phyloP scores from a whole-genome alignment of 1,140 invertebrate genomes.

The Penaeus japonicus region DNA sequence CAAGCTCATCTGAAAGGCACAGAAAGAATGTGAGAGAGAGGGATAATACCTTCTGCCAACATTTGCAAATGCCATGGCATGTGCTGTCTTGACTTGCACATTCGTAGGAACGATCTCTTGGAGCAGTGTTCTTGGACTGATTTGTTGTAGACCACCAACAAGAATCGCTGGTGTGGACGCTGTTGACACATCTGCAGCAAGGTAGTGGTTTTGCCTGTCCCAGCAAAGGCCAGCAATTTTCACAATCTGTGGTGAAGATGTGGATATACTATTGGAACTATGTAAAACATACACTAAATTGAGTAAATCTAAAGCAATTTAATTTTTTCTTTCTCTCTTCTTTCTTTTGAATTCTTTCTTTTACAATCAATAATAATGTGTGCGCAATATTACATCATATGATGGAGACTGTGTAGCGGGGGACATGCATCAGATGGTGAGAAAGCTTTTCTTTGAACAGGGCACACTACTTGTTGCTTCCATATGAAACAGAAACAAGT shows the following conservation, averaged over 20 bases:
- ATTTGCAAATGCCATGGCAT: constrained; percentile 62
- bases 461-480: too few species aligned
- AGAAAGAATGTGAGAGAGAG: not conserved
- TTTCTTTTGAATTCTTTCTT: too few species aligned
- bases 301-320: too few species aligned
- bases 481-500: too few species aligned
- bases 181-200: constrained; percentile 63
- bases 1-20: too few species aligned
- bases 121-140: constrained; percentile 63
- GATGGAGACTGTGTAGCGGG: too few species aligned
- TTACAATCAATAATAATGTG: too few species aligned
- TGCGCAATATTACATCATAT: too few species aligned
- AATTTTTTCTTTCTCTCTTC: too few species aligned
- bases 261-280: not conserved
- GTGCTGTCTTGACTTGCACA: constrained; percentile 64
- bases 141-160: constrained; percentile 66
- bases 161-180: constrained; percentile 62
- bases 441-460: too few species aligned
- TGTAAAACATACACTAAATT: too few species aligned
- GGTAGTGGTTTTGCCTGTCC: constrained; percentile 66
- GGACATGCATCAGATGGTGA: too few species aligned
- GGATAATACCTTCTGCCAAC: constrained; percentile 13
- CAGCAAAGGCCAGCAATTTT: constrained; percentile 66
- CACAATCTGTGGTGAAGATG: constrained; percentile 56
- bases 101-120: constrained; percentile 63